These are phyloP conservation scores for Nothoprocta pentlandii DNA, from an alignment of 2,113 vertebrate species.

Conservation along the genomic window DNA sequence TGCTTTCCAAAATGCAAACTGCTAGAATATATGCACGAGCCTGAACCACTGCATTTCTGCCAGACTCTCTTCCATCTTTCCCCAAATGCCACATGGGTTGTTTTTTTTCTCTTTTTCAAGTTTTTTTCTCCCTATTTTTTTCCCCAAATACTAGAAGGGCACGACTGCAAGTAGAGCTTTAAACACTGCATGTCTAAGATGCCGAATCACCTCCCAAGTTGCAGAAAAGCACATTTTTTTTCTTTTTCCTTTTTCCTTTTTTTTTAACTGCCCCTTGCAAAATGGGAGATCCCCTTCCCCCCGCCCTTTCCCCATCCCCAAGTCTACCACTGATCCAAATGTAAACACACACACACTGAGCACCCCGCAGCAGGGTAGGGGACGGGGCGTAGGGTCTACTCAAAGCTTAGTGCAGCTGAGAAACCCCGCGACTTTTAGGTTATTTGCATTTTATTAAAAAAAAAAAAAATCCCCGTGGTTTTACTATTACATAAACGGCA, in stretches of 20 bases:
- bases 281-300: conserved; percentile 42
- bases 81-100: background rate
- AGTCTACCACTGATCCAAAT: conserved; percentile 26
- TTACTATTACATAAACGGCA: conserved; percentile 70
- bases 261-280: background rate
- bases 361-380: conserved; percentile 49
- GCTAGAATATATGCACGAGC: background rate
- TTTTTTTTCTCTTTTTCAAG: too few species aligned
- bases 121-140: too few species aligned
- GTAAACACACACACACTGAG: conserved; percentile 63
- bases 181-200: conserved; percentile 27
- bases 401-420: background rate
- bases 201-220: conserved; percentile 34
- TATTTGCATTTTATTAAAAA: too few species aligned
- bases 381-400: background rate
- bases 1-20: conserved; percentile 28
- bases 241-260: background rate
- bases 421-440: background rate
- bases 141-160: background rate
- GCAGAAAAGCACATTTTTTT: background rate
- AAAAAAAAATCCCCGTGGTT: background rate
- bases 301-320: background rate
- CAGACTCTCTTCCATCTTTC: conserved; percentile 19
- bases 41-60: conserved; percentile 25
- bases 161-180: conserved; percentile 17